Percentiles rank a stretch among this genome's conserved stretches.
Conservation (phyloP, 1,140 invertebrate species). For the Rhyzopertha dominica region DNA sequence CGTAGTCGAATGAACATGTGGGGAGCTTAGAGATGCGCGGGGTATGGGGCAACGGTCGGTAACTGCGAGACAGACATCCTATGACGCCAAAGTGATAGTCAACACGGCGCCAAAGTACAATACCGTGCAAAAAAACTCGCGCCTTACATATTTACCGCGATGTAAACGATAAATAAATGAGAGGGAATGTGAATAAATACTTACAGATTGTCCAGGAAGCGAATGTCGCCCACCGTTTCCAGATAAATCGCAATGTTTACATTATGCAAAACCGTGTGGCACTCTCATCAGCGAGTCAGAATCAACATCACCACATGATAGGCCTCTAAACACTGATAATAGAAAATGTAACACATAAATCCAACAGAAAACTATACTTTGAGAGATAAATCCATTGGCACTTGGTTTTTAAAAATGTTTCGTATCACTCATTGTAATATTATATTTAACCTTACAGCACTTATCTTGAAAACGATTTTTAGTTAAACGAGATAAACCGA, state of each 20-base stretch:
- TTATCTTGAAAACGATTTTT: slow-evolving; percentile 26
- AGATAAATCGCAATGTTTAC: slow-evolving; percentile 27
- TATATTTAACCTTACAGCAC: slow-evolving; percentile 18
- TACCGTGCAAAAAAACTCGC: slow-evolving; percentile 40
- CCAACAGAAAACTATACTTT: not conserved
- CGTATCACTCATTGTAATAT: slow-evolving; percentile 22
- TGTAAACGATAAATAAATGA: slow-evolving; percentile 4
- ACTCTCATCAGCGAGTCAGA: not conserved
- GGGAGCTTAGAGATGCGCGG: slow-evolving; percentile 22
- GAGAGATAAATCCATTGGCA: slow-evolving; percentile 13
- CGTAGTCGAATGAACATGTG: slow-evolving; percentile 19
- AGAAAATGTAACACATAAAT: not conserved
- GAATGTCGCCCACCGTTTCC: slow-evolving; percentile 22
- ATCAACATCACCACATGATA: slow-evolving; percentile 3
- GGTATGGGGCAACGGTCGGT: slow-evolving; percentile 28
- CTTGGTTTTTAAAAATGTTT: slow-evolving; percentile 22
- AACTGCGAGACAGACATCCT: slow-evolving; percentile 41
- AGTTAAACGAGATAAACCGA: slow-evolving; percentile 34
- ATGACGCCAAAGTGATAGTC: slow-evolving; percentile 47
- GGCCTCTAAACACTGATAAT: not conserved
- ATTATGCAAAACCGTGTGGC: slow-evolving; percentile 21
- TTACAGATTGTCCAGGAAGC: slow-evolving; percentile 19
- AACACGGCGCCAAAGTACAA: slow-evolving; percentile 43
- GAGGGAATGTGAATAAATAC: slow-evolving; percentile 7
- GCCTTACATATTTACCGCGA: slow-evolving; percentile 10